These are phyloP conservation scores for Trachelipus rathkii DNA, from an alignment of 1,140 invertebrate genomes.

Conservation along the genomic window DNA sequence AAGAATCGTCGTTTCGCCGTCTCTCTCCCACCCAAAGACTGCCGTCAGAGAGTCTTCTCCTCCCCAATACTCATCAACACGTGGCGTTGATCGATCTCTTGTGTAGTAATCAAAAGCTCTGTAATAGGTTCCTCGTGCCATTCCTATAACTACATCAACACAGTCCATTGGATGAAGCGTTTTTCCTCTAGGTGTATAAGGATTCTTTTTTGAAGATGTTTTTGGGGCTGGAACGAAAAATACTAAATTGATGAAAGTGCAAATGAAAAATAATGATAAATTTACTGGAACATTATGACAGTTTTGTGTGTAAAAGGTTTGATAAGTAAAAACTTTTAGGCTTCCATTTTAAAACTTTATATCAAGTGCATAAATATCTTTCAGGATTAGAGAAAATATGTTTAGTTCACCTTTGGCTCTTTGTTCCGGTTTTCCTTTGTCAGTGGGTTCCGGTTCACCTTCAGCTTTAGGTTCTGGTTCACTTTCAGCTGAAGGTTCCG, in stretches of 20 bases:
- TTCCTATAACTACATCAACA: constrained; percentile 86
- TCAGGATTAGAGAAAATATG: too few species aligned
- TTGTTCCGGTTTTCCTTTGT: constrained; percentile 26
- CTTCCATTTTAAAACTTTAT: too few species aligned
- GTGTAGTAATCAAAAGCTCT: constrained; percentile 88
- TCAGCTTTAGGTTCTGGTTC: constrained; percentile 27
- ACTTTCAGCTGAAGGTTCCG: constrained; percentile 49
- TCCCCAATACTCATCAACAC: constrained; percentile 78
- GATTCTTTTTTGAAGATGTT: constrained; percentile 20
- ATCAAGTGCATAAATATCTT: too few species aligned
- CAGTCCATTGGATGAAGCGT: constrained; percentile 76
- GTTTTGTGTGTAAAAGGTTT: too few species aligned
- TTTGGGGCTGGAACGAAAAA: not conserved
- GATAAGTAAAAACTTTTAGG: too few species aligned
- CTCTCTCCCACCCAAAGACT: constrained; percentile 79
- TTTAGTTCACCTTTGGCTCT: not conserved
- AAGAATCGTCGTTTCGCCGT: constrained; percentile 81
- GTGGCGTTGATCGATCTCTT: constrained; percentile 82
- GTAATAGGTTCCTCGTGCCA: constrained; percentile 69
- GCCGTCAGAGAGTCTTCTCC: constrained; percentile 82
- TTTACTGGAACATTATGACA: too few species aligned
- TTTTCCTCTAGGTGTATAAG: constrained; percentile 33
- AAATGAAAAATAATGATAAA: too few species aligned
- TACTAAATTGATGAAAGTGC: not conserved
- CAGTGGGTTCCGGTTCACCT: constrained; percentile 20